These are phyloP conservation scores for Agriopis marginaria DNA, from an alignment of 2,888 invertebrate species.

Conservation along the genomic window DNA sequence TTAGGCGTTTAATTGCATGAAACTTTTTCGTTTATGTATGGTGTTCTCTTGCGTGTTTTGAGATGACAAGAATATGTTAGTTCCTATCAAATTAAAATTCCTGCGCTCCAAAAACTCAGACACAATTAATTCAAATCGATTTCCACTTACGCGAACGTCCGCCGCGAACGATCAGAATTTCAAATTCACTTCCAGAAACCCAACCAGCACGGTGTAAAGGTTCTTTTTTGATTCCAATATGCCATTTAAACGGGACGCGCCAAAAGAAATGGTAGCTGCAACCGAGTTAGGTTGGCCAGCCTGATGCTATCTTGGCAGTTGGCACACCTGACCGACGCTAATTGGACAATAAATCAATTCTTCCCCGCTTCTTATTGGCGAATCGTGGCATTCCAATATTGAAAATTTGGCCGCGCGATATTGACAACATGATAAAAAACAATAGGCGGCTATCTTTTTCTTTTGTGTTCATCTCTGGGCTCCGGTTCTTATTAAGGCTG, in stretches of 20 bases:
- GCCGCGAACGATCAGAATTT: constrained; percentile 82
- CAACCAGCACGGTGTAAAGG: constrained; percentile 81
- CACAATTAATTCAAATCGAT: constrained; percentile 84
- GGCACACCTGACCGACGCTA: constrained; percentile 87
- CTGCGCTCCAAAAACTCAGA: constrained; percentile 62
- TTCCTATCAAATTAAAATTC: constrained; percentile 79
- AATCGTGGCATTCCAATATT: constrained; percentile 86
- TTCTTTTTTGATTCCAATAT: constrained; percentile 85
- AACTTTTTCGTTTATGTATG: background rate
- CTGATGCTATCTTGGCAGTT: constrained; percentile 86
- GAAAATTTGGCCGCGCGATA: constrained; percentile 86
- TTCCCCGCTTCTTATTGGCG: constrained; percentile 85
- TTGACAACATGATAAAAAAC: constrained; percentile 87
- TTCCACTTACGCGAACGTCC: constrained; percentile 77
- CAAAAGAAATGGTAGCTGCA: constrained; percentile 82
- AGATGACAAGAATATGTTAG: constrained; percentile 57
- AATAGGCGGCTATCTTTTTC: constrained; percentile 84
- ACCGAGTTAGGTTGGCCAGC: constrained; percentile 83
- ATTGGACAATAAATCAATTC: constrained; percentile 87
- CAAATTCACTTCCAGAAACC: constrained; percentile 79
- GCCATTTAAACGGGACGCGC: constrained; percentile 82
- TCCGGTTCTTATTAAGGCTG: constrained; percentile 83
- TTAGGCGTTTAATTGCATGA: background rate
- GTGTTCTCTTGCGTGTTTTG: background rate
- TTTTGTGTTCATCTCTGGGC: constrained; percentile 84